Conservation (phyloP, 2,888 invertebrate genomes). For the Parnassius orleans region DNA sequence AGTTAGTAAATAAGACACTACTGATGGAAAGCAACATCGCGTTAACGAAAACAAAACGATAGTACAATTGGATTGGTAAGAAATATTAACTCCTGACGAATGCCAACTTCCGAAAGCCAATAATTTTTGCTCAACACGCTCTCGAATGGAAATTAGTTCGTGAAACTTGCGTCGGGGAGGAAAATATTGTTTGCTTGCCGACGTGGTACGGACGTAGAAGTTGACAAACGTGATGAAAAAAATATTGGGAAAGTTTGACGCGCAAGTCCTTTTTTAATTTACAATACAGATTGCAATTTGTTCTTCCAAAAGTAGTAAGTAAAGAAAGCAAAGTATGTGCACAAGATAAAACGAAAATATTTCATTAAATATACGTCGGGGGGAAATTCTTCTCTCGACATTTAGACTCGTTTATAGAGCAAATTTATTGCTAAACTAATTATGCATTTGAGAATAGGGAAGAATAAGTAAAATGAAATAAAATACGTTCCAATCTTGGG, state of each 20-base stretch:
- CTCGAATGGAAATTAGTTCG: slow-evolving; percentile 64
- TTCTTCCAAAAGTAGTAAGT: neutral
- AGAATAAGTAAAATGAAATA: too few relatives aligned
- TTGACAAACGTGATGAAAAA: slow-evolving; percentile 71
- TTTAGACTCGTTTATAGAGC: too few relatives aligned
- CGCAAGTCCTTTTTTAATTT: slow-evolving; percentile 38
- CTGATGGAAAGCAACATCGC: slow-evolving; percentile 68
- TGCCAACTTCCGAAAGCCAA: slow-evolving; percentile 45
- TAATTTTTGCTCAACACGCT: slow-evolving; percentile 55
- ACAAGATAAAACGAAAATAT: too few relatives aligned
- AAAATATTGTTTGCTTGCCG: slow-evolving; percentile 70
- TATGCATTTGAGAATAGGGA: too few relatives aligned
- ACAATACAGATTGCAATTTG: slow-evolving; percentile 1
- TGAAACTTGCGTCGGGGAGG: slow-evolving; percentile 55
- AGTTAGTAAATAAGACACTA: slow-evolving; percentile 48
- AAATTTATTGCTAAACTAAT: too few relatives aligned
- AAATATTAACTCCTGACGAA: slow-evolving; percentile 46
- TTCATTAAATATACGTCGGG: too few relatives aligned
- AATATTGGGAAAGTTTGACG: slow-evolving; percentile 71
- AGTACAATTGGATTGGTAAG: slow-evolving; percentile 39
- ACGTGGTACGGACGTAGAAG: slow-evolving; percentile 55
- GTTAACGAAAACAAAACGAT: slow-evolving; percentile 61
- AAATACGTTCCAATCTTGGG: too few relatives aligned
- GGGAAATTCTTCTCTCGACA: too few relatives aligned
- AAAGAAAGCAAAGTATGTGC: too few relatives aligned